Conservation (phyloP, 2,113 vertebrate species). For the Ascaphus truei region DNA sequence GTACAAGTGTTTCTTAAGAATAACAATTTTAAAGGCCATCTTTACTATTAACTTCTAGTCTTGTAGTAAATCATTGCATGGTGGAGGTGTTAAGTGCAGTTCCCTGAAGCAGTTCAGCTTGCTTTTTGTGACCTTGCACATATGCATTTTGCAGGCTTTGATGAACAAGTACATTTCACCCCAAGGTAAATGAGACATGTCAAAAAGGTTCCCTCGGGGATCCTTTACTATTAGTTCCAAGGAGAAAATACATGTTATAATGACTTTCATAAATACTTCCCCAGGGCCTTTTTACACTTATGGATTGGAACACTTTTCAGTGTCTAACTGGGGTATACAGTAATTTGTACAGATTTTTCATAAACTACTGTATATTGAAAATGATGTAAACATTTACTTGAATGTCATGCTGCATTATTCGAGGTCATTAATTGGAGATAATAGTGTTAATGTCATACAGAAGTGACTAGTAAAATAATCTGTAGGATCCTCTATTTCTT, state of each 20-base stretch:
- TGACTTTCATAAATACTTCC: background rate
- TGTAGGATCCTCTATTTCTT: too few relatives aligned
- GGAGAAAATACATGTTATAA: background rate
- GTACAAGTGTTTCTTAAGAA: too few relatives aligned
- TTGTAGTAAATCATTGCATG: too few relatives aligned
- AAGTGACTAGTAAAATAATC: too few relatives aligned
- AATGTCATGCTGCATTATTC: background rate
- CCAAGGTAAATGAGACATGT: background rate
- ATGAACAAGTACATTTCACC: background rate
- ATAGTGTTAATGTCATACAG: background rate
- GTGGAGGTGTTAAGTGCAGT: too few relatives aligned
- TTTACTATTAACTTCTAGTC: too few relatives aligned
- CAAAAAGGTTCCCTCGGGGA: background rate
- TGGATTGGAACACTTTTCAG: background rate
- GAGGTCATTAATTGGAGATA: background rate
- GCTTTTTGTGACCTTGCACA: too few relatives aligned
- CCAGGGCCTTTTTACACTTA: background rate
- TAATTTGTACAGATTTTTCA: background rate
- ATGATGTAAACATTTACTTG: background rate
- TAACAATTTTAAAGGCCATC: too few relatives aligned
- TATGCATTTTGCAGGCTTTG: too few relatives aligned
- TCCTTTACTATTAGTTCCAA: background rate
- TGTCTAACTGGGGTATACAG: background rate
- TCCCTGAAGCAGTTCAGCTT: too few relatives aligned
- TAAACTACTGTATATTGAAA: too few relatives aligned